Base-by-base conservation (phyloP, 1,140 invertebrate genomes). In the Camponotus pennsylvanicus region DNA sequence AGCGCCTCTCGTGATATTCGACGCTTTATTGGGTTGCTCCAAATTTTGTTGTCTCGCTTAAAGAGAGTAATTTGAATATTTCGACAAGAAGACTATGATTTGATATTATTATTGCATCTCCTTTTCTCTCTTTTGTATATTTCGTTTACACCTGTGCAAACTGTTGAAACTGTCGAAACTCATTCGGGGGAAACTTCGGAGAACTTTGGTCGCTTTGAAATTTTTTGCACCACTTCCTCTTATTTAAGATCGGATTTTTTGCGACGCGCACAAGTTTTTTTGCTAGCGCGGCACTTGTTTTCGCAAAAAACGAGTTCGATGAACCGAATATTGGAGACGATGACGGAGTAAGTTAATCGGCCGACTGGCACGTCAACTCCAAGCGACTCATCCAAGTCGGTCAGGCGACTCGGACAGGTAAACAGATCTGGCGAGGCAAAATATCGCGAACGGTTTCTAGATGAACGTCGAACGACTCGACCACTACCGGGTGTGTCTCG, bases 361-460 rank as follows among this genome's bases (percentile, higher is more conserved):
- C 34, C 69, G 79, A 21, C 79, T 49, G 79, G 55, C 42, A 49
- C 55, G 79, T 75, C 79, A 83, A 73, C 55, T 79, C 64, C 79
- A 82, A 89, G 85, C 88, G 89, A 82, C 63, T 73, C 80, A 73
- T 83, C 69, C 79, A 82, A 82, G 79, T 82, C 79, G 75, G 77
- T 84, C 85, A 70, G 37, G 37, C 67, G 79, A 84, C 79, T 84
- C 32, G 69, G 40, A 61, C 69, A 75, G 40, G 69, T 83, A 73
- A 83, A 73, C 69, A 75, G 79, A 83, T 83, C 67, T 71, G 79
- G 67, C 76, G 59, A 42, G 83, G 77, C 61, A 8, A 66, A 61
- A 34, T 64, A 87, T 87, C 82, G 87, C 87, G 85, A 91, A 91
- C 69, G 84, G 82, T 92, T 91, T 91, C 87, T 88, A 91, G 86